These are phyloP conservation scores for Metopolophium dirhodum DNA, from an alignment of 1,140 invertebrate genomes.

Conservation along the genomic window DNA sequence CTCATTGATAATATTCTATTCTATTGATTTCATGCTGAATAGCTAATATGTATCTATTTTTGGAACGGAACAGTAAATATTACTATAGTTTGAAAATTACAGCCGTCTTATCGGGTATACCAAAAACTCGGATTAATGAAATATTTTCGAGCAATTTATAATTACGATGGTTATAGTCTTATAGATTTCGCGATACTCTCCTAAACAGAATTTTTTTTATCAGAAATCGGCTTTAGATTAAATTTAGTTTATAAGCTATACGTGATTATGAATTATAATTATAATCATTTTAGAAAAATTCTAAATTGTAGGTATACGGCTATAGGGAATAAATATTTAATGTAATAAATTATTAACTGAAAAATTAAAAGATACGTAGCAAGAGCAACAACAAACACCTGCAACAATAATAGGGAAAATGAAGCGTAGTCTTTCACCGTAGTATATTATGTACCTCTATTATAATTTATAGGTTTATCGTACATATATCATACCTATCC, in stretches of 20 bases:
- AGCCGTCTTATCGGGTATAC: background rate
- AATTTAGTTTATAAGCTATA: background rate
- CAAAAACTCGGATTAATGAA: background rate
- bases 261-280: too few species aligned
- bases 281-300: too few species aligned
- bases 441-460: background rate
- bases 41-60: background rate
- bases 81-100: background rate
- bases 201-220: background rate
- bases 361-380: too few species aligned
- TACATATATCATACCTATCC: too few species aligned
- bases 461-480: background rate
- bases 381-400: background rate
- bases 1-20: background rate
- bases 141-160: background rate
- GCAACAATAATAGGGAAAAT: background rate
- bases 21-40: background rate
- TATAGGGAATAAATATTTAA: too few species aligned
- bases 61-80: background rate
- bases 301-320: too few species aligned
- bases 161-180: too few species aligned
- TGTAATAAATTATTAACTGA: too few species aligned
- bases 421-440: background rate
- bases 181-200: background rate
- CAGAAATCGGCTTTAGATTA: background rate